Conservation (phyloP, 2,113 vertebrate genomes). For the Amblyornis subalaris region DNA sequence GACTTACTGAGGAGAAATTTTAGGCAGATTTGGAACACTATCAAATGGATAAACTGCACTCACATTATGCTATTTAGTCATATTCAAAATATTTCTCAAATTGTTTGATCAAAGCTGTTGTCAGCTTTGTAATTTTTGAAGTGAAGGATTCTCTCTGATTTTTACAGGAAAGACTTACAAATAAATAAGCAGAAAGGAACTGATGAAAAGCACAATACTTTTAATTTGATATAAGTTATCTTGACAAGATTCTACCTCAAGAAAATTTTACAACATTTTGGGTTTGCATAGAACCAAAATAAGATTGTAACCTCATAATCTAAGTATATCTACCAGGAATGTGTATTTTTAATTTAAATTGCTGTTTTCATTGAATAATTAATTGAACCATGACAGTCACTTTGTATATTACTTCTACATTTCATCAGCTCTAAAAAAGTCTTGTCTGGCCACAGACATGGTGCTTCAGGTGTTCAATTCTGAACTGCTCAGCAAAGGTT, state of each 20-base stretch:
- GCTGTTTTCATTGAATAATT: not conserved
- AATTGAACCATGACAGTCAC: not conserved
- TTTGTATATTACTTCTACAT: not conserved
- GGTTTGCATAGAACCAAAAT: not conserved
- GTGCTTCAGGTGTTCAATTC: not conserved
- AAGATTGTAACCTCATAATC: not conserved
- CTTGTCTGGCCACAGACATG: not conserved
- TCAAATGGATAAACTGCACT: not conserved
- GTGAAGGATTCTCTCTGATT: not conserved
- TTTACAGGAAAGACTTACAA: not conserved
- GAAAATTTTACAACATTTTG: not conserved
- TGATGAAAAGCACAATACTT: not conserved
- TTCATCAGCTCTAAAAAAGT: not conserved
- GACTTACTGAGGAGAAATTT: not conserved
- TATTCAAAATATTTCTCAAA: not conserved
- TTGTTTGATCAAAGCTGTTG: not conserved
- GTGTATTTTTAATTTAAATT: not conserved
- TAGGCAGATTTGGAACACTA: not conserved
- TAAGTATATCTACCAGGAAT: not conserved
- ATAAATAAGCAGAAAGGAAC: not conserved
- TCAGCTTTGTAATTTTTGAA: not conserved
- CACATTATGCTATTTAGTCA: not conserved
- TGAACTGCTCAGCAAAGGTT: not conserved
- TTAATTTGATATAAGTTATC: not conserved
- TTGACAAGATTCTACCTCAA: not conserved